Evolutionary conservation across 2,113 vertebrate species (phyloP), one percentile per base, ranked within the genome.

Genomic region (Gallinago media): DNA sequence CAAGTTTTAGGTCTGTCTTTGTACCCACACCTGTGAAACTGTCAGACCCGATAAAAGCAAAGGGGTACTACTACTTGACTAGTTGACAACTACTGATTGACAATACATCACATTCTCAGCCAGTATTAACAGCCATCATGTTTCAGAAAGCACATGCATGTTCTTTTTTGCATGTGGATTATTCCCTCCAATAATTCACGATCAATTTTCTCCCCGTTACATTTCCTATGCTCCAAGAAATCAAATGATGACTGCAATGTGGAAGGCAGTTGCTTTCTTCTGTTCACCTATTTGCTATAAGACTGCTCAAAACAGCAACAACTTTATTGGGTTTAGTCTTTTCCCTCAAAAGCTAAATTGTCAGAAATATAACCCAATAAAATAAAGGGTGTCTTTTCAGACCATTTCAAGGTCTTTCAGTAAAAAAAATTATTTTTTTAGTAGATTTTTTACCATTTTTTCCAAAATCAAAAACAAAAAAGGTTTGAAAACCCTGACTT

Each of bases 41-140:
- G 94, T 97, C 97, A 91, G 95, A 94, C 86, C 92, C 84, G 96
- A 91, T 95, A 95, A 95, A 97, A 97, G 88, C 34, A 46, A 96
- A 95, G 75, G 90, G 75, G 50, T 88, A 91, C 94, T 89, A 93
- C 94, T 83, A 81, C 89, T 38, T 38, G 36, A 82, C 68, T 86
- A 89, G 91, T 74, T 84, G 94, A 91, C 95, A 97, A 95, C 36
- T 38, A 82, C 68, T 86, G 88, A 89, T 74, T 84, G 94, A 91
- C 95, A 97, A 95, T 93, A 97, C 97, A 95, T 85, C 92, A 92
- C 81, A 38, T 92, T 89, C 94, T 90, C 65, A 49, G 96, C 92
- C 91, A 97, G 87, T 81, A 83, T 52, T 77, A 88, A 66, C 73
- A 88, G 83, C 85, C 92, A 82, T 94, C 92, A 42, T 29, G 88